A percentile compares a stretch with the other conserved stretches of the same genome.
Evolutionary conservation across 2,113 vertebrate species (phyloP).

Genomic region (Campylomormyrus tamandua): DNA sequence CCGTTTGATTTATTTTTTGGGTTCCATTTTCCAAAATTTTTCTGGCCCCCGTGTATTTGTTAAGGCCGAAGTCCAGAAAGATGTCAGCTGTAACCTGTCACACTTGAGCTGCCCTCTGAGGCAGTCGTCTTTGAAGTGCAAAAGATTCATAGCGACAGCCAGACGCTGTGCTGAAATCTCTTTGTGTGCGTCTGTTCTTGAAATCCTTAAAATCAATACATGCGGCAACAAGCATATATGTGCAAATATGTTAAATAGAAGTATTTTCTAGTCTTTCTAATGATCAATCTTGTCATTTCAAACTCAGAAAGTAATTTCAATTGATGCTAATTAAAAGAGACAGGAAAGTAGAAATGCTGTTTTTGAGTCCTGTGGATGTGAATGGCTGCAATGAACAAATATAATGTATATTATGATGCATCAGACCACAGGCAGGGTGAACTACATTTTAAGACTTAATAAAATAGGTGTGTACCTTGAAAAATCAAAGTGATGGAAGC

Average conservation of each 20-base stretch:
- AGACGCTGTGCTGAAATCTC: slow-evolving; percentile 36
- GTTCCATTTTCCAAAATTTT: not conserved
- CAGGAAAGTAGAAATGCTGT: not conserved
- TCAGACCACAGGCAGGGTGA: slow-evolving; percentile 22
- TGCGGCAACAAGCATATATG: not conserved
- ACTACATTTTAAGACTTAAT: slow-evolving; percentile 20
- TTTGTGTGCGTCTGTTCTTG: not conserved
- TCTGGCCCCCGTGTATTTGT: slow-evolving; percentile 1
- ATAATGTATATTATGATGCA: slow-evolving; percentile 26
- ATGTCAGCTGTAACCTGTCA: not conserved
- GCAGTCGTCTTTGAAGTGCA: slow-evolving; percentile 39
- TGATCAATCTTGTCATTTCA: not conserved
- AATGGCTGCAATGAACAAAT: slow-evolving; percentile 21
- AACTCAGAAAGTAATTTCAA: not conserved
- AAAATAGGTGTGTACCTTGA: slow-evolving; percentile 26
- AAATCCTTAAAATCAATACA: not conserved
- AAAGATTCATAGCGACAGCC: slow-evolving; percentile 36
- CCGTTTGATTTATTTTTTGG: not conserved
- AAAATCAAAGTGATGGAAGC: slow-evolving; percentile 17
- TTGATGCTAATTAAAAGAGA: not conserved
- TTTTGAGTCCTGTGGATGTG: not conserved
- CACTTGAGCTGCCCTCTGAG: not conserved
- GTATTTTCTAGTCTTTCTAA: not conserved
- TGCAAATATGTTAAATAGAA: not conserved
- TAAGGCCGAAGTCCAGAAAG: slow-evolving; percentile 6